phyloP scores from a whole-genome alignment of 2,797 vertebrate species.

The Enteromius trimaculatus region DNA sequence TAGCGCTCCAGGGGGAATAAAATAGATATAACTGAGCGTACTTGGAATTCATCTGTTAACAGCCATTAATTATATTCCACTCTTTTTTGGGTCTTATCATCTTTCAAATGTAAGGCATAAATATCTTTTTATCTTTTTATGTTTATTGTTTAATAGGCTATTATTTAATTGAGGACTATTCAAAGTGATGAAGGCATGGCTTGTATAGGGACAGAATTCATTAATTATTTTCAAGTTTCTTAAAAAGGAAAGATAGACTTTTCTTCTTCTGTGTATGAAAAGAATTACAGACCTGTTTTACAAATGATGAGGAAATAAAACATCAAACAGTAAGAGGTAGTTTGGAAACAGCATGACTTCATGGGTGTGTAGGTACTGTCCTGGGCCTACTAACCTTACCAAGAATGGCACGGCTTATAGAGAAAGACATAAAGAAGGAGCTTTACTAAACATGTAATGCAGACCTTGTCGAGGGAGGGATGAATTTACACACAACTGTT shows the following conservation, averaged over 20 bases:
- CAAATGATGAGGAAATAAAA: conserved; percentile 54
- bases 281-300: conserved; percentile 38
- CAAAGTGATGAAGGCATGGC: conserved; percentile 16
- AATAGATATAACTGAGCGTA: not conserved
- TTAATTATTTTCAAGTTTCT: conserved; percentile 15
- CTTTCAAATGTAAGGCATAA: not conserved
- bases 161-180: not conserved
- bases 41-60: not conserved
- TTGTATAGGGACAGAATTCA: conserved; percentile 27
- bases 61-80: not conserved
- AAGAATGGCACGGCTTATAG: conserved; percentile 17
- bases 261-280: conserved; percentile 47
- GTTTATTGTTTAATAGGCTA: not conserved
- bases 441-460: conserved; percentile 1
- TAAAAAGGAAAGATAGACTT: conserved; percentile 40
- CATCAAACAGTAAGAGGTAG: conserved; percentile 38
- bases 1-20: not conserved
- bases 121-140: not conserved
- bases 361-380: conserved; percentile 47
- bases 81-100: not conserved
- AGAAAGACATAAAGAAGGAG: conserved; percentile 33
- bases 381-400: conserved; percentile 42
- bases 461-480: not conserved
- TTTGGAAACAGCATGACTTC: conserved; percentile 33
- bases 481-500: not conserved